Conservation (phyloP, 2,888 invertebrate species). For the Pycnomerus fuliginosus region DNA sequence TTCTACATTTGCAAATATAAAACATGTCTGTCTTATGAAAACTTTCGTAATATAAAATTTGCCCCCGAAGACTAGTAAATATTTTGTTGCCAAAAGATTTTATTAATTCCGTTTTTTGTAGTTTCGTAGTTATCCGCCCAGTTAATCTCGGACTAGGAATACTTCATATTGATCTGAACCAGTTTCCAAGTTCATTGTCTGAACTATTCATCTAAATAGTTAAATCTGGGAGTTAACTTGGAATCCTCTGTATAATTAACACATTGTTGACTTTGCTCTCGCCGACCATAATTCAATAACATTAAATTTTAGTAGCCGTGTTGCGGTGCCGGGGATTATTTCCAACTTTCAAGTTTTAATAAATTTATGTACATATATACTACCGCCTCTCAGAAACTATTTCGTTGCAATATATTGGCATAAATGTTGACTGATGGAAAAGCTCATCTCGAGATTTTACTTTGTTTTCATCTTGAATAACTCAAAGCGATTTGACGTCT, state of each 20-base stretch:
- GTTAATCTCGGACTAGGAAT: slow-evolving; percentile 1
- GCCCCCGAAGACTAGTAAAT: slow-evolving; percentile 16
- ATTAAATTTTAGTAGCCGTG: slow-evolving; percentile 12
- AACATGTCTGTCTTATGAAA: slow-evolving; percentile 35
- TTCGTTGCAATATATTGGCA: too few species aligned
- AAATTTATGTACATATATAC: too few species aligned
- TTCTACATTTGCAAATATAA: slow-evolving; percentile 40
- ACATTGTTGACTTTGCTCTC: slow-evolving; percentile 20
- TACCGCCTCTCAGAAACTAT: too few species aligned
- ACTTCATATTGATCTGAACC: slow-evolving; percentile 7
- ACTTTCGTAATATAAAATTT: slow-evolving; percentile 30
- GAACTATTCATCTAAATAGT: slow-evolving; percentile 15
- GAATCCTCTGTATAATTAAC: slow-evolving; percentile 21
- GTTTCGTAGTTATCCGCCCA: slow-evolving; percentile 3
- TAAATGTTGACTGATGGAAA: too few species aligned
- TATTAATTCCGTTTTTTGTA: slow-evolving; percentile 11
- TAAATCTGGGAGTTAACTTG: slow-evolving; percentile 14
- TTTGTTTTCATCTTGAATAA: too few species aligned
- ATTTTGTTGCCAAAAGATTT: slow-evolving; percentile 15
- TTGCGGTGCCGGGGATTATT: slow-evolving; percentile 7
- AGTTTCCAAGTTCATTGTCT: slow-evolving; percentile 4
- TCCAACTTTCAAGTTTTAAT: slow-evolving; percentile 8
- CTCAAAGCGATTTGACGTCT: too few species aligned
- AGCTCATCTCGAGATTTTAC: too few species aligned
- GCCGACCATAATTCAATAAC: slow-evolving; percentile 19